A percentile compares a stretch with the other conserved stretches of the same genome.
These are phyloP conservation scores for Oreotrochilus melanogaster DNA, from an alignment of 2,113 vertebrate genomes.

Conservation along the genomic window DNA sequence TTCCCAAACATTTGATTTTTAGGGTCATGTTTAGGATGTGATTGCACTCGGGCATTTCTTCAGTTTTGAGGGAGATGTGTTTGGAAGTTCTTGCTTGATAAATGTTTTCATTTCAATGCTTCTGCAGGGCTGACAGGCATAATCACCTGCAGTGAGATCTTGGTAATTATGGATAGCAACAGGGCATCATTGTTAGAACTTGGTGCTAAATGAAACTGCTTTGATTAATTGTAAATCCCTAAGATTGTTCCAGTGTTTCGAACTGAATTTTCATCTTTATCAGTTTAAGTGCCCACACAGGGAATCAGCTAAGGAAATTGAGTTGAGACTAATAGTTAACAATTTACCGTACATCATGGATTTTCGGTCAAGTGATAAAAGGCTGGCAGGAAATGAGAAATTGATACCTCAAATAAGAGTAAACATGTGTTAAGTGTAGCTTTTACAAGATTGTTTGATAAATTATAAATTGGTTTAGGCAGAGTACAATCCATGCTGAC, in stretches of 20 bases:
- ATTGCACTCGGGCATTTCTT: neutral
- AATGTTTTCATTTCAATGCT: neutral
- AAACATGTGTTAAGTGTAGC: constrained; percentile 48
- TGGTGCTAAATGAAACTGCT: constrained; percentile 4
- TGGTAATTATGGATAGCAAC: constrained; percentile 13
- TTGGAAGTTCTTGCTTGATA: neutral
- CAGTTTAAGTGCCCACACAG: constrained; percentile 11
- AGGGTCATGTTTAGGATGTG: neutral
- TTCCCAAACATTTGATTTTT: neutral
- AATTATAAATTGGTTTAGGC: constrained; percentile 60
- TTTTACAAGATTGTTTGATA: constrained; percentile 63
- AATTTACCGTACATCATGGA: constrained; percentile 57
- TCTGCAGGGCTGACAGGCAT: neutral
- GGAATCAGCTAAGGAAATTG: constrained; percentile 62
- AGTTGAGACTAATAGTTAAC: constrained; percentile 61
- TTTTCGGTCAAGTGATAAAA: constrained; percentile 69
- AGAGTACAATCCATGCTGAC: neutral
- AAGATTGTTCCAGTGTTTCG: constrained; percentile 18
- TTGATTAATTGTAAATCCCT: constrained; percentile 40
- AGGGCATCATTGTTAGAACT: constrained; percentile 30
- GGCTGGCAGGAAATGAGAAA: constrained; percentile 69
- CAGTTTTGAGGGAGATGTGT: neutral
- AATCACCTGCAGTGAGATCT: neutral
- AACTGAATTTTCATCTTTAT: constrained; percentile 47
- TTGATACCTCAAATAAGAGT: constrained; percentile 44